Conservation (phyloP, 2,888 invertebrate species). For the Leucozona laternaria region DNA sequence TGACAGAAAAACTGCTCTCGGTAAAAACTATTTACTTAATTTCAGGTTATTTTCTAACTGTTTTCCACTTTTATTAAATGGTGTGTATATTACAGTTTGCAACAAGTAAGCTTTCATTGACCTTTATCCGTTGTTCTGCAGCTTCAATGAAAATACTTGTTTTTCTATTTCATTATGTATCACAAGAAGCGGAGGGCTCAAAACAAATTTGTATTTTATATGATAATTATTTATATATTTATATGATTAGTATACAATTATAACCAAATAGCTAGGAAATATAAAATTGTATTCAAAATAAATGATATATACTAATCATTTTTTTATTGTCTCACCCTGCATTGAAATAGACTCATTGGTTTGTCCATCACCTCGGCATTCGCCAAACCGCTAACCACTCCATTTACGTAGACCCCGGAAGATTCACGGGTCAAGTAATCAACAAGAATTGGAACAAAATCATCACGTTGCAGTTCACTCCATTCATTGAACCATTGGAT, state of each 20-base stretch:
- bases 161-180: too few relatives aligned
- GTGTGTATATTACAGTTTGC: not conserved
- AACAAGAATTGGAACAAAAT: constrained; percentile 91
- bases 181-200: not conserved
- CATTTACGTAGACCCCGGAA: constrained; percentile 88
- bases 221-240: not conserved
- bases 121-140: too few relatives aligned
- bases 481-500: constrained; percentile 95
- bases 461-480: constrained; percentile 93
- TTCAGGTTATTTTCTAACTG: not conserved
- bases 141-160: too few relatives aligned
- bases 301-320: too few relatives aligned
- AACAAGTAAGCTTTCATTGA: not conserved
- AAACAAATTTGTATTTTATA: not conserved
- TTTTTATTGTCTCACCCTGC: constrained; percentile 86
- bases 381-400: constrained; percentile 88
- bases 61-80: not conserved
- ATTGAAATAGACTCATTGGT: constrained; percentile 92
- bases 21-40: too few relatives aligned
- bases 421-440: constrained; percentile 85
- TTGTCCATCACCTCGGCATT: constrained; percentile 89
- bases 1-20: too few relatives aligned
- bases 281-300: not conserved
- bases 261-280: not conserved
- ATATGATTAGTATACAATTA: too few relatives aligned